Evolutionary conservation across 1,140 invertebrate genomes (phyloP), one percentile per base, ranked within the genome.

Genomic region (Meloidogyne floridensis): DNA sequence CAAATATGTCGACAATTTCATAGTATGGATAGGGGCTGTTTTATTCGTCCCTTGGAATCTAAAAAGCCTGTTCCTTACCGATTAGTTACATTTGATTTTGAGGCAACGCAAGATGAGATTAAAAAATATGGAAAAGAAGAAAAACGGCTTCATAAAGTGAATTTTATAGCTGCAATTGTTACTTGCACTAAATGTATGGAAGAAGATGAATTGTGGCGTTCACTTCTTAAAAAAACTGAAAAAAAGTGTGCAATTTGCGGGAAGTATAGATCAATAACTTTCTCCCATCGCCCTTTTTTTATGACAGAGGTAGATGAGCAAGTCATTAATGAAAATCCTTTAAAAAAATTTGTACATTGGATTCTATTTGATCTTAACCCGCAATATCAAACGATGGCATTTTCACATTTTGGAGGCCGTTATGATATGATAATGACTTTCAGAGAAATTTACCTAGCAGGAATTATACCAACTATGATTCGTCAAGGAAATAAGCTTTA

Each of bases 111-210:
- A 42, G 54, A 11, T 42, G 69, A 51, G 15, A 7, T 18, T 3
- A 51, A 20, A 8, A 32, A 54, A 9, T 2, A 6, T n/a, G 73
- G 73, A 0, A 56, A 43, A 20, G 43, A 43, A 20, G 72, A 75
- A 8, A 51, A 56, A 3, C 73, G 73, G 15, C 3, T 75, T 6
- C 73, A 75, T 10, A 42, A 8, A 42, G 73, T 42, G 3, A 75
- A 75, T 9, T 75, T 75, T 10, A 10, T 75, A 9, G 51, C 73
- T 8, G 73, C 73, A 32, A 18, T 42, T 7, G 73, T 43, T 10
- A 42, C 32, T n/a, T 75, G 73, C 32, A 75, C 73, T 0, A 75
- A 47, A 9, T 75, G 73, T 56, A 75, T 75, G 15, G 65, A n/a
- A 74, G n/a, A 42, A 8, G 20, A 9, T 3, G 6, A 18, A 18